Conservation (phyloP, 2,888 invertebrate species). For the Rotaria sp. region DNA sequence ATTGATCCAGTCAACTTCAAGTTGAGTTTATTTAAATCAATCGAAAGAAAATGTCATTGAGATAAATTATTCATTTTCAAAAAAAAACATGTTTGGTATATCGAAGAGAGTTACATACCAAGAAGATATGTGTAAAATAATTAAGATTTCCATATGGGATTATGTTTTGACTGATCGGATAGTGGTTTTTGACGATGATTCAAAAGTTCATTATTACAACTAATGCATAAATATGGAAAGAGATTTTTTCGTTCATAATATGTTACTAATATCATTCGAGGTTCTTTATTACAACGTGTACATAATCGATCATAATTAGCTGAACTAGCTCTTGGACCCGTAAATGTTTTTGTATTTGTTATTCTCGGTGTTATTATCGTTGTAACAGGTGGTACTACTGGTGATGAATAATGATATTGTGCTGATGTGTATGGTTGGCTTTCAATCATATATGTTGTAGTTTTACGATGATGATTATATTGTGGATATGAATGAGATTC, state of each 20-base stretch:
- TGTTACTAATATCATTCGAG: neutral
- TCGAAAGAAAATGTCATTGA: too few species aligned
- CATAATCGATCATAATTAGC: neutral
- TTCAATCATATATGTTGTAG: neutral
- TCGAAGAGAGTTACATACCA: neutral
- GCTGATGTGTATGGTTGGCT: neutral
- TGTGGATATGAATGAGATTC: neutral
- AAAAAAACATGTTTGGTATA: neutral
- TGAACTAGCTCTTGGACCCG: neutral
- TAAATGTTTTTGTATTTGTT: neutral
- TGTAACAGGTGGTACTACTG: too few species aligned
- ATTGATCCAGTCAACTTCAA: too few species aligned
- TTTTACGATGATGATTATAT: neutral
- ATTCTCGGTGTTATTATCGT: neutral
- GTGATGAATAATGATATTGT: neutral
- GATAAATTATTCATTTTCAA: neutral
- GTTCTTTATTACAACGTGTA: neutral
- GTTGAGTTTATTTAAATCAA: too few species aligned
- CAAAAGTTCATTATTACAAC: neutral
- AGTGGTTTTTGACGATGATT: neutral
- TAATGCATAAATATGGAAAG: neutral
- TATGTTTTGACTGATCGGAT: neutral
- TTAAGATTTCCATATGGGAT: neutral
- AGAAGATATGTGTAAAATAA: neutral
- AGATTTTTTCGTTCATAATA: neutral